Evolutionary conservation across 2,888 invertebrate species (phyloP), one percentile per base, ranked within the genome.

Genomic region (Myopa tessellatipennis): DNA sequence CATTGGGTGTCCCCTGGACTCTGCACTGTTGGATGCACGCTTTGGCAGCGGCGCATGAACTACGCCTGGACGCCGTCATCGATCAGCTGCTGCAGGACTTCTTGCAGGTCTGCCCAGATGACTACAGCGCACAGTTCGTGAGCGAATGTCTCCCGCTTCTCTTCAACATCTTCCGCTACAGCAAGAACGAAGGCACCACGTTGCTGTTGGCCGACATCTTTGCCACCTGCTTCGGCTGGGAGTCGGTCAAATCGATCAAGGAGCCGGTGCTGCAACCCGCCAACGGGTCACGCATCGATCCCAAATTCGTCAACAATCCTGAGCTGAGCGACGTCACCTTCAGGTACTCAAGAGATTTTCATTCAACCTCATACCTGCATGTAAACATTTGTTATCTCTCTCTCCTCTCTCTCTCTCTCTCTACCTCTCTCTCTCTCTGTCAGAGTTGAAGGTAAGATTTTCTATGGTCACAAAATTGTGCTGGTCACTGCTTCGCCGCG

Each of bases 391-490:
- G 4, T 5, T 7, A 63, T 60, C 60, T 26, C 26, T 60, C 7
- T 60, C n/a, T 18, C 26, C 4, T 4, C 4, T 4, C 7, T 63
- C 8, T 63, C n/a, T 8, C 12, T 71, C 26, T n/a, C 5, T 36
- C 12, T 71, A 3, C 3, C 5, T 36, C 45, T 40, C 16, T 40
- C 36, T 34, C 50, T 26, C 10, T n/a, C 80, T 84, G 26, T 5
- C 84, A 92, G 96, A 85, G 96, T 97, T 74, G 97, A 97, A 88
- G 96, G 96, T 0, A 92, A 96, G 80, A 91, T 96, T 38, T 97
- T 98, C 90, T 97, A 96, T 88, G 97, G 96, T 0, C 98, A 98
- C 89, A 96, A 97, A 90, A 97, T 98, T 81, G 96, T 98, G 58
- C 90, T 98, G 77, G 96, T 97, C 68, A 97, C 97, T 4, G 96